Evolutionary conservation across 2,113 vertebrate genomes (phyloP).

Genomic region (Tursiops truncatus): DNA sequence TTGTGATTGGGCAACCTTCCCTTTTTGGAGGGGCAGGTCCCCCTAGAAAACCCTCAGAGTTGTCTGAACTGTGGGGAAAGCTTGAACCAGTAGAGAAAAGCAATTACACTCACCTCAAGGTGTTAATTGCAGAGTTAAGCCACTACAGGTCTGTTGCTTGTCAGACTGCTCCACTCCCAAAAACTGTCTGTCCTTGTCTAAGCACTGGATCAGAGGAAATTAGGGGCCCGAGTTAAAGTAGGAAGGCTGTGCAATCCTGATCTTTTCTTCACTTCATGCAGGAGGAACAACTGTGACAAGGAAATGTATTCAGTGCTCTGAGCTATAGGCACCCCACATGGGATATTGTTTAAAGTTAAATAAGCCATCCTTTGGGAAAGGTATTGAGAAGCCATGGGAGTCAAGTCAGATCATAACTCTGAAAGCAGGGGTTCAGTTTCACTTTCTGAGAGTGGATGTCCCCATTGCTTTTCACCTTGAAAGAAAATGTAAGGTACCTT

Average conservation of each 20-base stretch:
- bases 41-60: neutral
- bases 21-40: neutral
- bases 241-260: neutral
- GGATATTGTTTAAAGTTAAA: neutral
- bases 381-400: neutral
- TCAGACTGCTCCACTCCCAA: neutral
- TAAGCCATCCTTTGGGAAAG: neutral
- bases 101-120: neutral
- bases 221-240: neutral
- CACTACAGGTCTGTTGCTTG: neutral
- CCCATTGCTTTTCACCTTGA: neutral
- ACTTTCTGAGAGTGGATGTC: neutral
- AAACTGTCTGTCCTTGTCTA: neutral
- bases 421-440: neutral
- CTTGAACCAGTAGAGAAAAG: neutral
- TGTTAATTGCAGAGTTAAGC: neutral
- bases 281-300: neutral
- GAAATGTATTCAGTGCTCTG: neutral
- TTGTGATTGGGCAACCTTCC: neutral
- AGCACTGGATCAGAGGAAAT: neutral
- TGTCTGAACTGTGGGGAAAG: neutral
- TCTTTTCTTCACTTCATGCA: neutral
- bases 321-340: neutral
- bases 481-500: neutral
- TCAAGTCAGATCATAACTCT: neutral